These are phyloP conservation scores for Listronotus oregonensis DNA, from an alignment of 1,140 invertebrate species.

Conservation along the genomic window DNA sequence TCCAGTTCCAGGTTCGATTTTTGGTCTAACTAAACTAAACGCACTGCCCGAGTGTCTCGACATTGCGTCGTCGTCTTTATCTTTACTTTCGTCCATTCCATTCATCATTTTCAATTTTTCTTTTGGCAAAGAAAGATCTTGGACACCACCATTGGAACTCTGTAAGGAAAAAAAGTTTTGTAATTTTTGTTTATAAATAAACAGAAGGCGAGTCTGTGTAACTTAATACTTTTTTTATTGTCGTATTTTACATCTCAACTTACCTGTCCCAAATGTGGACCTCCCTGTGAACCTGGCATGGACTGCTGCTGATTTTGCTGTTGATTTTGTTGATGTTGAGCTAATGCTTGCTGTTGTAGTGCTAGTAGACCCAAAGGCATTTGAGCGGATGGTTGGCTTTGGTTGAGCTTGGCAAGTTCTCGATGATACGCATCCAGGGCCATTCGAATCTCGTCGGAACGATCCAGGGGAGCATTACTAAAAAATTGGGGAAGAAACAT, in stretches of 20 bases:
- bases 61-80: conserved; percentile 68
- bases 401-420: conserved; percentile 85
- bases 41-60: conserved; percentile 79
- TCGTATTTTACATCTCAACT: not conserved
- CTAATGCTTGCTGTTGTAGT: conserved; percentile 73
- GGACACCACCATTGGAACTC: conserved; percentile 68
- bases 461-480: conserved; percentile 68
- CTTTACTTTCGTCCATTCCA: conserved; percentile 56
- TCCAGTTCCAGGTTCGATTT: conserved; percentile 70
- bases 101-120: conserved; percentile 74
- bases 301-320: conserved; percentile 64
- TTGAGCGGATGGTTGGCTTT: conserved; percentile 60
- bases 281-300: not conserved
- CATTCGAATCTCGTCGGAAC: conserved; percentile 85
- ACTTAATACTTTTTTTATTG: conserved; percentile 44
- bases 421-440: conserved; percentile 90
- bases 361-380: conserved; percentile 69
- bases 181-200: no score
- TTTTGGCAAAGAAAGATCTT: conserved; percentile 85
- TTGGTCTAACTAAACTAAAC: conserved; percentile 81
- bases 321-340: conserved; percentile 61
- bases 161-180: conserved; percentile 33
- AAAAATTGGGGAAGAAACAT: conserved; percentile 82
- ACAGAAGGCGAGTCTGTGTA: no score
- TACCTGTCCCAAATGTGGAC: conserved; percentile 7